Conservation (phyloP, 2,888 invertebrate genomes). For the Leptinotarsa tumamoca region DNA sequence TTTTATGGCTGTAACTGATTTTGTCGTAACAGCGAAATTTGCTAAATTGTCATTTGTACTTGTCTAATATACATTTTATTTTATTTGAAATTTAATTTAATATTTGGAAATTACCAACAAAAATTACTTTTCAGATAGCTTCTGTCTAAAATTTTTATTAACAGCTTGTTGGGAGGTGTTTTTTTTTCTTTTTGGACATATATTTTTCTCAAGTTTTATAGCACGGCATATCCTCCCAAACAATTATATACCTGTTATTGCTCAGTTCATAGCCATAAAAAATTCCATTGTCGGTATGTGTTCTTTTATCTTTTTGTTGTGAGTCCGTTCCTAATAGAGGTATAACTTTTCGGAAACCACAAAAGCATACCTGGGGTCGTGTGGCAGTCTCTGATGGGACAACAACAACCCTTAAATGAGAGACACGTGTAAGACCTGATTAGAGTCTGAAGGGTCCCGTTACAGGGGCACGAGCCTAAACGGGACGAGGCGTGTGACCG, state of each 20-base stretch:
- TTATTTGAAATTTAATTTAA: too few species aligned
- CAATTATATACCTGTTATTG: background rate
- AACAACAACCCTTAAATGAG: conserved; percentile 20
- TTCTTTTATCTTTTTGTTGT: conserved; percentile 22
- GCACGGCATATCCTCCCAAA: too few species aligned
- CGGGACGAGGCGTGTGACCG: background rate
- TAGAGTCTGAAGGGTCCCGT: background rate
- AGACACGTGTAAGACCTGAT: conserved; percentile 22
- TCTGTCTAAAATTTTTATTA: too few species aligned
- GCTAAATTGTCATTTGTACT: too few species aligned
- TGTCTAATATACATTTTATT: too few species aligned
- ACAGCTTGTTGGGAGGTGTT: too few species aligned
- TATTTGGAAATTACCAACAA: too few species aligned
- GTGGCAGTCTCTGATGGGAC: conserved; percentile 24
- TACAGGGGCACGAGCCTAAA: conserved; percentile 5
- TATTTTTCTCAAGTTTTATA: too few species aligned
- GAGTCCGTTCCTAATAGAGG: background rate
- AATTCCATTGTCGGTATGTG: background rate
- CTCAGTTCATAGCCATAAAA: background rate
- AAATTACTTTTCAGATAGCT: too few species aligned
- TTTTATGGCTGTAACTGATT: too few species aligned
- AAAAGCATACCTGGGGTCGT: conserved; percentile 21
- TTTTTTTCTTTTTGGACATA: too few species aligned
- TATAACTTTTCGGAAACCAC: conserved; percentile 16
- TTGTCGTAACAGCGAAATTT: too few species aligned